Evolutionary conservation across 1,140 invertebrate species (phyloP).

Genomic region (Trichoplusia ni): DNA sequence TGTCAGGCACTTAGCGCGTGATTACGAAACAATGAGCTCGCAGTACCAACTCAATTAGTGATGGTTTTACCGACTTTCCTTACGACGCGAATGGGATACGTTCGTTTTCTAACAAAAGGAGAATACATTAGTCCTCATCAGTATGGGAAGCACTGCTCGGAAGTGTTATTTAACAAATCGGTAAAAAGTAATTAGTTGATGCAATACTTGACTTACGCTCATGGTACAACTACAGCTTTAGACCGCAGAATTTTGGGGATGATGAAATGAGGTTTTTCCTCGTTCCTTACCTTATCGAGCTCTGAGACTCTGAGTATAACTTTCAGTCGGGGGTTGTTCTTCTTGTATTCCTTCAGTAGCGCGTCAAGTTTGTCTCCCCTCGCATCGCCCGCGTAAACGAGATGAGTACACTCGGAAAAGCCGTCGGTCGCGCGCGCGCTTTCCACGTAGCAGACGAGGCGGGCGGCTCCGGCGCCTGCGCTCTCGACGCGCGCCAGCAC

Average conservation of each 20-base stretch:
- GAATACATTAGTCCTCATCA: constrained; percentile 24
- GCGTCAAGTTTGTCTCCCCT: constrained; percentile 74
- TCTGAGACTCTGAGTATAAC: constrained; percentile 73
- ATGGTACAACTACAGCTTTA: neutral
- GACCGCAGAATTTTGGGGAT: neutral
- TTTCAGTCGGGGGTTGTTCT: constrained; percentile 75
- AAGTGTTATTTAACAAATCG: constrained; percentile 21
- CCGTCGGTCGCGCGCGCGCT: constrained; percentile 49
- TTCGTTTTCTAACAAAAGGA: constrained; percentile 22
- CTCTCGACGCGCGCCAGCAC: constrained; percentile 46
- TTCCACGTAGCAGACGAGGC: constrained; percentile 77
- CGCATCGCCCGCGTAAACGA: constrained; percentile 74
- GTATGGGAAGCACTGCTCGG: constrained; percentile 9
- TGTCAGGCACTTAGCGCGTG: constrained; percentile 36
- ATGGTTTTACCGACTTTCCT: constrained; percentile 33
- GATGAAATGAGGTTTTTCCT: neutral
- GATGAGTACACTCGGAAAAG: constrained; percentile 77
- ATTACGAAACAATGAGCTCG: constrained; percentile 41
- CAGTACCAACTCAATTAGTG: constrained; percentile 40
- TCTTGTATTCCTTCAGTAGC: constrained; percentile 71
- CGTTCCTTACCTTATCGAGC: constrained; percentile 70
- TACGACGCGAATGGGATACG: neutral
- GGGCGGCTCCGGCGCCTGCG: constrained; percentile 75
- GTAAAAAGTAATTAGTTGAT: constrained; percentile 18
- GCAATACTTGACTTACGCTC: constrained; percentile 3